Base-by-base conservation (phyloP, 2,797 vertebrate species). In the Mus spretus region DNA sequence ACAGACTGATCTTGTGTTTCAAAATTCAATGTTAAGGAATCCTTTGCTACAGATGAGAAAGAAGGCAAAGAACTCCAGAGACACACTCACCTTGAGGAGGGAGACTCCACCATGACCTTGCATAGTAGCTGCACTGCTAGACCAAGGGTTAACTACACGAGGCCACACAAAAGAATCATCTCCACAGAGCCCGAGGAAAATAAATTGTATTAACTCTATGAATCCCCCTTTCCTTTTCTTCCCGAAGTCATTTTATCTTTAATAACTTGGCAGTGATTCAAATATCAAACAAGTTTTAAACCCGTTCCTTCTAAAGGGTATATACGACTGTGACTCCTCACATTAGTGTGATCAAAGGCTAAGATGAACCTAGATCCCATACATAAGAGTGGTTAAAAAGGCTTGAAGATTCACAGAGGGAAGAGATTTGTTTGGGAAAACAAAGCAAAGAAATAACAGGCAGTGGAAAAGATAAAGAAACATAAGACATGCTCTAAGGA, bases 401-500 rank as follows among this genome's bases (percentile, higher is more conserved):
- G 31, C 50, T 74, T 77, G 53, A 14, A 77, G 77, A 81, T 14
- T 95, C 24, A 77, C 19, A 37, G 34, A 72, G 3, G 10, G 63
- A 57, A 93, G 40, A 61, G 34, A 19, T 34, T 67, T 22, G 44
- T 90, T 75, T 74, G 1, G 0, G 15, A 37, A 81, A 15, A n/a
- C 26, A 70, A 70, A 19, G 31, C 28, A 28, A 67, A 34, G 28
- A 67, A 55, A 3, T 17, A 61, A 34, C 6, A 85, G 80, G 53
- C 19, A 63, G 78, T 31, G 20, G 9, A 75, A 85, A 50, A 79
- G 44, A 17, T 65, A 61, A 2, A 34, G 34, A 47, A 50, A 83
- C 59, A 28, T 28, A 53, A 91, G 47, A 40, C 59, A 7, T n/a
- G 6, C 55, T 98, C 78, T 99, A 94, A 99, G 97, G n/a, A 99